Base-by-base conservation (phyloP, 2,888 invertebrate genomes). In the Melanargia galathea region DNA sequence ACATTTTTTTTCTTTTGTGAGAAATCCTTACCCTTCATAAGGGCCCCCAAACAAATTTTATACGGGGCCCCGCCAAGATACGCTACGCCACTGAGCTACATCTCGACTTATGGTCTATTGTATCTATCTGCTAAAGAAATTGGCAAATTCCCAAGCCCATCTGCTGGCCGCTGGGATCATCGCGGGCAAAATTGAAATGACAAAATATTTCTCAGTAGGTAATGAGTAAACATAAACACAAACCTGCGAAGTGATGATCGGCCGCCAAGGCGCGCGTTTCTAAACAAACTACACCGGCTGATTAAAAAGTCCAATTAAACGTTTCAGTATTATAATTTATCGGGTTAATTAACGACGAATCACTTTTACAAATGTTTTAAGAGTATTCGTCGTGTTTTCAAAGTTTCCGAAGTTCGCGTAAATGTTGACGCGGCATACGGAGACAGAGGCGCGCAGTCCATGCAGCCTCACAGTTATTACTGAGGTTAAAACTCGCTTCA, bases 401-500 rank as follows among this genome's bases (percentile, higher is more conserved):
- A 87, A 87, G 82, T 86, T 89, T 84, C 67, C 63, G 58, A 78
- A 79, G 75, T 82, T 81, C 67, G 76, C 90, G 90, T 85, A 82
- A 86, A 83, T 75, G 73, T 84, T 84, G 84, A 81, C 90, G 90
- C 84, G 84, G 75, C 70, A 68, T 72, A 70, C 71, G 73, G 72
- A 70, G 66, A 71, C 68, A 76, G 79, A 84, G 79, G 83, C 90
- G 89, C 84, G 88, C 86, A 75, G 81, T 79, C 82, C 75, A 75
- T 75, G 54, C 82, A 80, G 76, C 79, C 80, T 84, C 84, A 60
- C 79, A 73, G 76, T 84, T 80, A 76, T 80, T 83, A 90, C 90
- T 90, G 87, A 84, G n/a, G 71, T 68, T 66, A 62, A 62, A 62
- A 71, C 63, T 67, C 64, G 54, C 52, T 46, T 46, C 52, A 43